phyloP scores from a whole-genome alignment of 2,797 vertebrate species.

The Tragelaphus oryx region DNA sequence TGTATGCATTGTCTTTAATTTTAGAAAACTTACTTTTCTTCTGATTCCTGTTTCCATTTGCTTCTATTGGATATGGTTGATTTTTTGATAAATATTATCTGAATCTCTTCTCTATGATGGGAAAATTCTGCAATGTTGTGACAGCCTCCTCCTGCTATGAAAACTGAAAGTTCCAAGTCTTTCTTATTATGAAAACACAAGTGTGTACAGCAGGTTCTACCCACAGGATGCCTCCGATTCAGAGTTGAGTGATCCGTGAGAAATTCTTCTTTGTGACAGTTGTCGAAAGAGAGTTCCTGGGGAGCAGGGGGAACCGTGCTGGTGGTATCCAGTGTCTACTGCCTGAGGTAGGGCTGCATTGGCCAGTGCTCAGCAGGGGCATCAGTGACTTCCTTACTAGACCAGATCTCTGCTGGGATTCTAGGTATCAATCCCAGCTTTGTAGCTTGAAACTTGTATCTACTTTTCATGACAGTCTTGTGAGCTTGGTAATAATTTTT shows the following conservation, averaged over 20 bases:
- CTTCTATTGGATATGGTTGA: background rate
- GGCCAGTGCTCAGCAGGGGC: background rate
- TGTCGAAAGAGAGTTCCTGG: background rate
- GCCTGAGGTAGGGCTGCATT: background rate
- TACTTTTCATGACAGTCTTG: background rate
- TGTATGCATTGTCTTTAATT: background rate
- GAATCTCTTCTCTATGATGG: background rate
- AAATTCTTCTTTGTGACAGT: background rate
- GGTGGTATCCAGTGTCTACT: background rate
- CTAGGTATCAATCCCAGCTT: background rate
- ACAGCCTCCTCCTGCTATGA: background rate
- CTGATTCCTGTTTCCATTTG: conserved; percentile 12
- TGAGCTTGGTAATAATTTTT: background rate
- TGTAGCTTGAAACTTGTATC: background rate
- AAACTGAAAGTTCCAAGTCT: background rate
- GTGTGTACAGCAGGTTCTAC: background rate
- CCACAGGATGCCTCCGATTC: background rate
- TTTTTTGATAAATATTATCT: background rate
- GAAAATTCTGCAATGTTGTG: background rate
- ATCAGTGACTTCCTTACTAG: background rate
- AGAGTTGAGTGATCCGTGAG: background rate
- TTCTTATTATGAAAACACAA: background rate
- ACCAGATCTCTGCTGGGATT: background rate
- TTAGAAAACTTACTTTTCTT: background rate
- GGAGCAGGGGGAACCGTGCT: background rate